Percentiles rank a stretch among this genome's conserved stretches.
Conservation (phyloP, 2,888 invertebrate species). For the Coelopa pilipes region DNA sequence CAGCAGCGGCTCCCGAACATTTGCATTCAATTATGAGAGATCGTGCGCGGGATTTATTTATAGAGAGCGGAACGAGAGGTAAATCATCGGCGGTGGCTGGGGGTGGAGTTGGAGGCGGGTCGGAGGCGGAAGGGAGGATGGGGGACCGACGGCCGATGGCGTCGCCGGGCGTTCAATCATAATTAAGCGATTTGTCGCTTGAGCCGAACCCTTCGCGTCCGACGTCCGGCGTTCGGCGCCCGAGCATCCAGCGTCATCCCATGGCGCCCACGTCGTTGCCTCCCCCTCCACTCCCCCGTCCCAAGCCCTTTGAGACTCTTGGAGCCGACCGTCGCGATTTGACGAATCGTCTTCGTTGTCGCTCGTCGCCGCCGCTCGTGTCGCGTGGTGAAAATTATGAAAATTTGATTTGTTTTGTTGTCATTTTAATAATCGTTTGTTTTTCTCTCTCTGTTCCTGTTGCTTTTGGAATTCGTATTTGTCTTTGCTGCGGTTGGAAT, state of each 20-base stretch:
- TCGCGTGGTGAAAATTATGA: conserved; percentile 57
- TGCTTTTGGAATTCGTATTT: no score
- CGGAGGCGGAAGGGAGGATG: no score
- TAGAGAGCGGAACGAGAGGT: conserved; percentile 42
- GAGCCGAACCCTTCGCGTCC: conserved; percentile 20
- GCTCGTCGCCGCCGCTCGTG: conserved; percentile 53
- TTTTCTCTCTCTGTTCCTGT: no score
- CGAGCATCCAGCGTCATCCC: not conserved
- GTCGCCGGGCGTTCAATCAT: conserved; percentile 57
- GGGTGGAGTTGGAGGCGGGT: conserved; percentile 6
- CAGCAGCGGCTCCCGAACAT: not conserved
- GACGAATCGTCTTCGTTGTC: no score
- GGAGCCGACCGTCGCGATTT: conserved; percentile 57
- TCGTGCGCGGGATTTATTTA: conserved; percentile 54
- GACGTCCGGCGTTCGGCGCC: not conserved
- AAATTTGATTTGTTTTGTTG: conserved; percentile 59
- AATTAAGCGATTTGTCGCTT: conserved; percentile 64
- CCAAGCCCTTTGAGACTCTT: conserved; percentile 41
- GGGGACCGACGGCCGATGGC: no score
- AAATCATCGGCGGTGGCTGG: conserved; percentile 38
- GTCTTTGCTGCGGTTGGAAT: not conserved
- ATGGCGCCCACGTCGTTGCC: not conserved
- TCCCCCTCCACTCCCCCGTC: conserved; percentile 39
- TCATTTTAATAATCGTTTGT: not conserved
- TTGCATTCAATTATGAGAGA: no score